Percentiles rank a stretch among this genome's conserved stretches.
phyloP scores from a whole-genome alignment of 2,113 vertebrate genomes.

The Vombatus ursinus region DNA sequence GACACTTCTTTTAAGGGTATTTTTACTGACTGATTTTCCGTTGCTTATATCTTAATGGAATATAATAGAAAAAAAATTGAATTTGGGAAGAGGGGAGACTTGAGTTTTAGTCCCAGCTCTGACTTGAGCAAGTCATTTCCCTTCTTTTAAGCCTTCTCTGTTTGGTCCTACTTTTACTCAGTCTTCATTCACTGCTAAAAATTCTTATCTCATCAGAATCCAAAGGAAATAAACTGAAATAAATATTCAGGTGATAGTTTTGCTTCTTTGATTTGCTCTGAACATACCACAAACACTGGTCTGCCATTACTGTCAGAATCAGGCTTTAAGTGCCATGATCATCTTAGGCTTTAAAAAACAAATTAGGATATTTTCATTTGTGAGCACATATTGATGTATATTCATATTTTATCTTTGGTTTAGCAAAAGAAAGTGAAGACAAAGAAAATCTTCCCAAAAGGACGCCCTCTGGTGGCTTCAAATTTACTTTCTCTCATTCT shows the following conservation, averaged over 20 bases:
- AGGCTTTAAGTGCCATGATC: not conserved
- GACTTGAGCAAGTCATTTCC: constrained; percentile 42
- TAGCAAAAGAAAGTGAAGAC: constrained; percentile 92
- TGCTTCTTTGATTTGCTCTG: constrained; percentile 21
- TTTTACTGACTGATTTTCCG: not conserved
- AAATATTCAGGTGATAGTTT: constrained; percentile 31
- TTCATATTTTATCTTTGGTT: constrained; percentile 73
- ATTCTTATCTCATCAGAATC: not conserved
- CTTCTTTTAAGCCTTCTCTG: constrained; percentile 21
- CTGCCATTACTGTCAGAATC: not conserved
- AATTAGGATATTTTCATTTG: constrained; percentile 39
- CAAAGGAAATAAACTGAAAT: not conserved
- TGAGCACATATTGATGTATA: constrained; percentile 49
- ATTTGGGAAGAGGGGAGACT: not conserved
- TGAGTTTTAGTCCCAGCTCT: not conserved
- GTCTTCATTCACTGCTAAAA: not conserved
- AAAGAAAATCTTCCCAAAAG: constrained; percentile 89
- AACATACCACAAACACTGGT: constrained; percentile 22
- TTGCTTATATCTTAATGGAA: not conserved
- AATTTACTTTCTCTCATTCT: constrained; percentile 88
- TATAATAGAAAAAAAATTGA: not conserved
- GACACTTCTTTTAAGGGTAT: not conserved
- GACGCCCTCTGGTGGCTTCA: constrained; percentile 86
- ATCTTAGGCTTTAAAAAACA: constrained; percentile 31
- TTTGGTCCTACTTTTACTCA: not conserved